Conservation (phyloP, 2,888 invertebrate genomes). For the Eueremaeus valkanovi region DNA sequence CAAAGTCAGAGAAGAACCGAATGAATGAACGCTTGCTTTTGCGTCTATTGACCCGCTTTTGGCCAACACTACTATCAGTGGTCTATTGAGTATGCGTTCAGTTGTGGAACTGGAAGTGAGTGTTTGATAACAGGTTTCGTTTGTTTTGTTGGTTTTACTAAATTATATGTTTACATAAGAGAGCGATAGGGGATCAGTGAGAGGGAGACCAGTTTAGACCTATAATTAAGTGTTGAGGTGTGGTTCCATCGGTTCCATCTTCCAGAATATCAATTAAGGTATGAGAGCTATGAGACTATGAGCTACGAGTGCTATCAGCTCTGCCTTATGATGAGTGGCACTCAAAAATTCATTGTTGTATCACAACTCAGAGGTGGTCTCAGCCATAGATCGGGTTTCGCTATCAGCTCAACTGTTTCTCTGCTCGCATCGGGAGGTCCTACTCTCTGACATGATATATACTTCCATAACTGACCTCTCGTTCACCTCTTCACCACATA, state of each 20-base stretch:
- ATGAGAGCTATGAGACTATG: constrained; percentile 1
- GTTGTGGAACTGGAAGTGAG: neutral
- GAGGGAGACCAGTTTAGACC: constrained; percentile 22
- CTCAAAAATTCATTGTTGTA: constrained; percentile 32
- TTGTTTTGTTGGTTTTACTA: constrained; percentile 30
- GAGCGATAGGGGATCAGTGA: constrained; percentile 17
- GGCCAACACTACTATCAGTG: neutral
- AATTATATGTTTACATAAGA: constrained; percentile 36
- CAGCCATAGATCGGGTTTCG: constrained; percentile 20
- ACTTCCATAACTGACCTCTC: constrained; percentile 33
- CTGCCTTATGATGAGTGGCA: constrained; percentile 31
- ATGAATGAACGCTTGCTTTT: constrained; percentile 20
- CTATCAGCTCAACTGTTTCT: constrained; percentile 16
- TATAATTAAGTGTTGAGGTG: constrained; percentile 36
- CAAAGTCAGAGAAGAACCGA: neutral
- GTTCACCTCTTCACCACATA: constrained; percentile 21
- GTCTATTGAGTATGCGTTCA: neutral
- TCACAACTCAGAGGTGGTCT: constrained; percentile 18
- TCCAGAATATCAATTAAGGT: constrained; percentile 31
- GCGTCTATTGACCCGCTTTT: constrained; percentile 7
- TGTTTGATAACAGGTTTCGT: constrained; percentile 34
- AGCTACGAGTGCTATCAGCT: neutral
- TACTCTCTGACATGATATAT: constrained; percentile 33
- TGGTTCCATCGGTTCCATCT: neutral
- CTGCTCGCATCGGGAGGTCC: constrained; percentile 18